Conservation (phyloP, 2,113 vertebrate species). For the Carlito syrichta region DNA sequence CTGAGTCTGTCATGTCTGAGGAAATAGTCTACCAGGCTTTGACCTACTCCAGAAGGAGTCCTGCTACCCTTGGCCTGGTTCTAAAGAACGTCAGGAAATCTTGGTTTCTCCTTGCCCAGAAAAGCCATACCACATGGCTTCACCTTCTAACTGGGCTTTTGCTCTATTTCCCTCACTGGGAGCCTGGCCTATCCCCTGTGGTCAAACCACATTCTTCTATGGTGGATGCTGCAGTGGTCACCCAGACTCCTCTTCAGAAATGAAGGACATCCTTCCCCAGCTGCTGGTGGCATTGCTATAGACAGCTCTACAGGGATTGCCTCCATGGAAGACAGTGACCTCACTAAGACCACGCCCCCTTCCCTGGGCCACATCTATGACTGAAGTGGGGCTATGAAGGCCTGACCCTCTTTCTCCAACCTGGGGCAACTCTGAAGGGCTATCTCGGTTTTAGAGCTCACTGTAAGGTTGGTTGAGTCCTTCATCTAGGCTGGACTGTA, state of each 20-base stretch:
- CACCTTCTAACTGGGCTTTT: not conserved
- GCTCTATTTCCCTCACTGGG: not conserved
- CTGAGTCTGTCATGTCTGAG: not conserved
- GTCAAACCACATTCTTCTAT: not conserved
- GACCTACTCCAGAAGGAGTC: not conserved
- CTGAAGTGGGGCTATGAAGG: not conserved
- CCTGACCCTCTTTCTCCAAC: not conserved
- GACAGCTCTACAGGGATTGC: not conserved
- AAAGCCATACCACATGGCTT: accelerated
- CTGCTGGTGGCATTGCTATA: not conserved
- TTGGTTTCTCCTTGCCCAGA: not conserved
- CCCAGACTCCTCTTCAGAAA: not conserved
- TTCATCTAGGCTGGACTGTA: not conserved
- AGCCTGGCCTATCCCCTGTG: no score
- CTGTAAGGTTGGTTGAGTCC: not conserved
- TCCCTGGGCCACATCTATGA: not conserved
- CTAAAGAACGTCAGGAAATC: not conserved
- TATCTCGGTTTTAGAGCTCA: not conserved
- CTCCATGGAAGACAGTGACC: not conserved
- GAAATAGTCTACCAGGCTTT: accelerated
- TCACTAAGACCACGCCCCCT: accelerated
- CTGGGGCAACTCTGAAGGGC: not conserved
- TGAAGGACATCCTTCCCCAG: not conserved
- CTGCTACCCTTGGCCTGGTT: not conserved
- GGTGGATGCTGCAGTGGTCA: not conserved